Evolutionary conservation across 2,888 invertebrate genomes (phyloP).

Genomic region (Zygogramma bicolorata): DNA sequence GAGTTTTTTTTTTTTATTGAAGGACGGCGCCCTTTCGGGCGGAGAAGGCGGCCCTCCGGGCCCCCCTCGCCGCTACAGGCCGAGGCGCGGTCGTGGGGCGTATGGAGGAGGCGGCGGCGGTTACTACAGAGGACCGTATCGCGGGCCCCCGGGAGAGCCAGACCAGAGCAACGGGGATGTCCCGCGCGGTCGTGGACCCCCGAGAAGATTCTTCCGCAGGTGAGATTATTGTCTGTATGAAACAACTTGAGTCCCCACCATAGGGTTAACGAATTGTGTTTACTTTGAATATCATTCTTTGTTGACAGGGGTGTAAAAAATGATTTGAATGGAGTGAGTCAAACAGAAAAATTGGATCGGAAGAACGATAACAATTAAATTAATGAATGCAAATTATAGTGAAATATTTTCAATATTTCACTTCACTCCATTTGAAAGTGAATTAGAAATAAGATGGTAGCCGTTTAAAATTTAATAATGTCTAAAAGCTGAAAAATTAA

Average conservation of each 20-base stretch:
- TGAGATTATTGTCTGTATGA: not conserved
- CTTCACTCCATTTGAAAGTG: too few species aligned
- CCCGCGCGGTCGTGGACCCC: constrained; percentile 69
- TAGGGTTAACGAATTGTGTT: too few species aligned
- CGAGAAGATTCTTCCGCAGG: constrained; percentile 76
- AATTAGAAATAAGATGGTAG: too few species aligned
- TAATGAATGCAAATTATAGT: too few species aligned
- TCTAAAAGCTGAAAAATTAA: too few species aligned
- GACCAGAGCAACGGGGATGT: constrained; percentile 63
- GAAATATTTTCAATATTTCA: too few species aligned
- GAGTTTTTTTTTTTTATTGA: constrained; percentile 28
- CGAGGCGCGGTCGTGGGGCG: constrained; percentile 63
- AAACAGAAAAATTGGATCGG: too few species aligned
- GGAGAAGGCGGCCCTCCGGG: constrained; percentile 66
- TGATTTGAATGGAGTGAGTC: too few species aligned
- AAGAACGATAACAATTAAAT: too few species aligned
- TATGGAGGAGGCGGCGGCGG: constrained; percentile 62
- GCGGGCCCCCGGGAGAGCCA: constrained; percentile 56
- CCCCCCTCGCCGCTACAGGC: constrained; percentile 68
- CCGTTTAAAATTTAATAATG: too few species aligned
- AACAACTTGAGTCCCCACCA: not conserved
- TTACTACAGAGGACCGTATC: constrained; percentile 65
- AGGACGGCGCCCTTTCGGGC: constrained; percentile 62
- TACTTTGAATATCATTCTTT: too few species aligned
- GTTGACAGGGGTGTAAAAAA: too few species aligned